Evolutionary conservation across 2,113 vertebrate genomes (phyloP), one percentile per base, ranked within the genome.

Genomic region (Charina bottae): DNA sequence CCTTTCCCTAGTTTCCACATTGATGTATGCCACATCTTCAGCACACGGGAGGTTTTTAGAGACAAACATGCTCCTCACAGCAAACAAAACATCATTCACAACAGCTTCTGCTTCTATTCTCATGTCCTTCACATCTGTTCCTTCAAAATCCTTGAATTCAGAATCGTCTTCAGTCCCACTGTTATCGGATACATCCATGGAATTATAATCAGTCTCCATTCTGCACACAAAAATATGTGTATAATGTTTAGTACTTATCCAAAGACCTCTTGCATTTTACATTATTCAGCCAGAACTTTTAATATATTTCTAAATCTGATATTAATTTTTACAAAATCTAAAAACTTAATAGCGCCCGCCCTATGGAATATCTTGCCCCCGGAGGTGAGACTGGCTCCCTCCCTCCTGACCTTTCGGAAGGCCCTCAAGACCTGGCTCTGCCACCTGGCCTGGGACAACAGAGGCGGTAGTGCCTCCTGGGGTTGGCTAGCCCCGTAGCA

Each of bases 21-120:
- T 99, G 92, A 99, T 99, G 91, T 99, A 99, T 5, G 99, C 99
- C 94, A 99, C 96, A 0, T 99, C 98, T 23, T 98, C 97, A 0
- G 98, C 98, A 83, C 98, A 98, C 92, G 94, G 97, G 93, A 99
- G 98, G 88, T 86, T 98, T 93, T 98, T 98, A 0, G 99, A 99
- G 94, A 99, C 98, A 92, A 98, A 98, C 99, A 99, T 99, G 96
- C 98, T 98, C 83, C 96, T 95, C 6, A 99, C 99, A 0, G 99
- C 99, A 6, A 99, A 99, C n/a, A 98, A 97, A 54, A 99, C 99
- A 24, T 99, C 99, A 12, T 97, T 99, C 56, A 99, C 98, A 60
- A 99, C 98, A 0, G 99, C 99, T 91, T 99, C 99, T 0, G 99
- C 99, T 95, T 99, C 99, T 85, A 99, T 93, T 94, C 98, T 97